Conservation (phyloP, 64 coral and sea anemone species). For the Exaiptasia diaphana region DNA sequence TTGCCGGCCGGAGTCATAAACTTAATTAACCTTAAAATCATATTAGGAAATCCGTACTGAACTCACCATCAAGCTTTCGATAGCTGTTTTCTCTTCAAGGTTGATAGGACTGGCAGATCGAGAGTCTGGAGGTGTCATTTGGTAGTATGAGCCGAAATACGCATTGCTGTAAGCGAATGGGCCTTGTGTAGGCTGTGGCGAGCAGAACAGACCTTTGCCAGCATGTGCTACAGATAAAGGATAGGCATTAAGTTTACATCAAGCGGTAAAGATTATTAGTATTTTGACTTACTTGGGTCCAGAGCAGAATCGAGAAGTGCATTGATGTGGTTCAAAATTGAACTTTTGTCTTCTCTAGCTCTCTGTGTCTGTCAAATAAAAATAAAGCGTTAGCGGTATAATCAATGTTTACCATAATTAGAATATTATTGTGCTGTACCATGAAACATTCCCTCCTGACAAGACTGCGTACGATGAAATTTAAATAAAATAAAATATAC, state of each 20-base stretch:
- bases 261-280: no score
- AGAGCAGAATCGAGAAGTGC: conserved; percentile 54
- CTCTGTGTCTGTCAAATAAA: no score
- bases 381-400: no score
- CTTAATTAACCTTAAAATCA: no score
- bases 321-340: conserved; percentile 57
- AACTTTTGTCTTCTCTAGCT: conserved; percentile 28
- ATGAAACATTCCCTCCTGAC: no score
- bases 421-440: no score
- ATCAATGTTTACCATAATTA: no score
- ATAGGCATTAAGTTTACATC: background rate
- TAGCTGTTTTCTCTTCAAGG: conserved; percentile 30
- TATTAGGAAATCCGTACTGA: no score
- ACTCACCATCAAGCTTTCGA: conserved; percentile 40
- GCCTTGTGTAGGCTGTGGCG: background rate
- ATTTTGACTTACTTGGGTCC: conserved; percentile 60
- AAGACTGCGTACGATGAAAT: no score
- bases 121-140: conserved; percentile 53
- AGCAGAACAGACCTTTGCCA: background rate
- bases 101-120: conserved; percentile 49
- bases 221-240: background rate
- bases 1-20: no score
- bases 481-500: no score
- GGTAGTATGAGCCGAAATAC: conserved; percentile 1
- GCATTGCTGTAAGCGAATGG: background rate